Base-by-base conservation (phyloP, 1,140 invertebrate species). In the Hyles vespertilio region DNA sequence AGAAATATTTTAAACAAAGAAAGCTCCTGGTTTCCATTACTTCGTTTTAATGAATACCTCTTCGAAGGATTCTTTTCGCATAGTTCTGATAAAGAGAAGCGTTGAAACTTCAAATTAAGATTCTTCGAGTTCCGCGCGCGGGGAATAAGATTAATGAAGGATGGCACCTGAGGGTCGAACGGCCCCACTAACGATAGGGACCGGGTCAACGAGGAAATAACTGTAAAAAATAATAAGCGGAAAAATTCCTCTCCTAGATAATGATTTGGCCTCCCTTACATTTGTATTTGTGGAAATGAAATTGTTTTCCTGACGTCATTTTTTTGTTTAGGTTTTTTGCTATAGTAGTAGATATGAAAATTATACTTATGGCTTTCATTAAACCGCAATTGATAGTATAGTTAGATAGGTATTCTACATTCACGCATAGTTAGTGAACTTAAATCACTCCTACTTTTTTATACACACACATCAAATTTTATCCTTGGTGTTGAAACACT, bases 101-200 rank as follows among this genome's bases (percentile, higher is more conserved):
- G 77, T 79, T 74, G 81, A 82, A 85, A 84, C 81, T 87, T 87
- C 76, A 87, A 87, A 87, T 87, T 84, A 87, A 87, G 80, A 87
- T 87, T 87, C 81, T 82, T 84, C 34, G 79, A 84, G 84, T 87
- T 87, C 79, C 75, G 69, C 61, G 72, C 74, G 60, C 67, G 63
- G 75, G 74, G 76, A 83, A 80, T 77, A 84, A 87, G 81, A 84
- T 87, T 84, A 87, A 87, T 84, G 84, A 82, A 79, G 69, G 77
- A 76, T 69, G 73, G 70, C 77, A 87, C 79, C 81, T 83, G 76
- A 70, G 79, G 78, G 74, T 71, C 64, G 66, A 45, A 33, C 54
- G 58, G 56, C 63, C 59, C 67, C 65, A 60, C 73, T 82, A 79
- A 81, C 74, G 80, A 78, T 69, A 70, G 70, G 63, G 57, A 56